These are phyloP conservation scores for Aphelocoma californica DNA, from an alignment of 2,797 vertebrate species.

Conservation along the genomic window DNA sequence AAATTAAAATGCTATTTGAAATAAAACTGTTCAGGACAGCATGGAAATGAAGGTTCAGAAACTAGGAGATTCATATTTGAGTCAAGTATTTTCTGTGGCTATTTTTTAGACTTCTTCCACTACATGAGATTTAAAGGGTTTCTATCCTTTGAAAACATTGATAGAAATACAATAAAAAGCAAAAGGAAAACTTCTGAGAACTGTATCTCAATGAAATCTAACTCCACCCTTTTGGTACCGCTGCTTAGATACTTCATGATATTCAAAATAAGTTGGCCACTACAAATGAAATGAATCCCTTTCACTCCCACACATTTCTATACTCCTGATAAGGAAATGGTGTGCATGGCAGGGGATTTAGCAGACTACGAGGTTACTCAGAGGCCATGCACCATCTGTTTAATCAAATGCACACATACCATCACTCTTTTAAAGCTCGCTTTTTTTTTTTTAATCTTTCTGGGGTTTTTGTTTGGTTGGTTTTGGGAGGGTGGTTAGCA, in stretches of 20 bases:
- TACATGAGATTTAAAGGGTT: background rate
- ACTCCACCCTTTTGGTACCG: background rate
- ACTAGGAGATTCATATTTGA: background rate
- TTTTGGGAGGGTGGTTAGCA: background rate
- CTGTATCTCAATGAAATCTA: background rate
- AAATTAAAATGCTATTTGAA: background rate
- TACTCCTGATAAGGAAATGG: background rate
- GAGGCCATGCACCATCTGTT: background rate
- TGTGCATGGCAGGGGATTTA: accelerated
- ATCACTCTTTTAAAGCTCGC: background rate
- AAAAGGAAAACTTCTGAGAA: background rate
- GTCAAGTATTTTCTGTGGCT: background rate
- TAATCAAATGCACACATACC: background rate
- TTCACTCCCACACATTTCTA: background rate
- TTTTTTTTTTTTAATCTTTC: no score
- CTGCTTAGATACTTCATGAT: background rate
- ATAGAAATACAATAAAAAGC: background rate
- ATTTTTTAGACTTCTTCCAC: background rate
- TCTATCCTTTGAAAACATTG: background rate
- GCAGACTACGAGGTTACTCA: background rate
- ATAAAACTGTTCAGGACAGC: background rate
- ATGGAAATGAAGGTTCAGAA: background rate
- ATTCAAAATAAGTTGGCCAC: background rate
- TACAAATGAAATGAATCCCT: background rate
- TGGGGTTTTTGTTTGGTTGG: background rate